Conservation (phyloP, 2,797 vertebrate genomes). For the Sebastes iracundus region DNA sequence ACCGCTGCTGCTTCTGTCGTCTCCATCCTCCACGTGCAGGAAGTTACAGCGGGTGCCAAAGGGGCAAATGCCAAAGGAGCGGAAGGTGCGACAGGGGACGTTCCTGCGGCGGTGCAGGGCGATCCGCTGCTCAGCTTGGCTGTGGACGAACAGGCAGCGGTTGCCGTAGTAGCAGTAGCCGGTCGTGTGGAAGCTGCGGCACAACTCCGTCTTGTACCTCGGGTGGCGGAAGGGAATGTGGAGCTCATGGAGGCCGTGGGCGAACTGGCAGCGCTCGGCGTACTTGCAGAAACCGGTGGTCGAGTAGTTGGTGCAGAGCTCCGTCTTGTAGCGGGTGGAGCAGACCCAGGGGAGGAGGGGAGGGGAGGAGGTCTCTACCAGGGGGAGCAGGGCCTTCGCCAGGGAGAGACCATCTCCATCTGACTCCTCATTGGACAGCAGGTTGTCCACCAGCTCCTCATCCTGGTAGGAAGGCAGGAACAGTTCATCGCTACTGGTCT, state of each 20-base stretch:
- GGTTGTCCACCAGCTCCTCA: conserved; percentile 65
- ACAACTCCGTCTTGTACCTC: conserved; percentile 86
- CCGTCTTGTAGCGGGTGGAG: conserved; percentile 87
- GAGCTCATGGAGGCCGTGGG: conserved; percentile 84
- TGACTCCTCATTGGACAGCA: conserved; percentile 53
- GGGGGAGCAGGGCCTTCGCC: conserved; percentile 77
- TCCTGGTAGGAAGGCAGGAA: conserved; percentile 72
- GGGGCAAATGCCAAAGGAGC: conserved; percentile 79
- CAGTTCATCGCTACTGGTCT: conserved; percentile 74
- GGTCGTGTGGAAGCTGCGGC: conserved; percentile 78
- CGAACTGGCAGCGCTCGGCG: conserved; percentile 84
- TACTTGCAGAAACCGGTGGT: conserved; percentile 79
- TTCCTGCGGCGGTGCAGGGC: conserved; percentile 55
- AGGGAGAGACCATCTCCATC: conserved; percentile 59
- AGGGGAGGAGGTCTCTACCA: conserved; percentile 58
- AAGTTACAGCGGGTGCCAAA: conserved; percentile 83
- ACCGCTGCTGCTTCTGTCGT: accelerated
- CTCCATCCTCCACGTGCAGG: conserved; percentile 60
- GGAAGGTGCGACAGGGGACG: conserved; percentile 77
- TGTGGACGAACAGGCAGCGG: conserved; percentile 85
- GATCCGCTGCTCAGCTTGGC: conserved; percentile 76
- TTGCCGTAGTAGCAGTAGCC: conserved; percentile 83
- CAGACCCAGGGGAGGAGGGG: conserved; percentile 72
- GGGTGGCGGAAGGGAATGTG: conserved; percentile 84
- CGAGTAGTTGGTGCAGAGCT: conserved; percentile 84